phyloP scores from a whole-genome alignment of 2,888 invertebrate genomes.

The Athalia cordata region DNA sequence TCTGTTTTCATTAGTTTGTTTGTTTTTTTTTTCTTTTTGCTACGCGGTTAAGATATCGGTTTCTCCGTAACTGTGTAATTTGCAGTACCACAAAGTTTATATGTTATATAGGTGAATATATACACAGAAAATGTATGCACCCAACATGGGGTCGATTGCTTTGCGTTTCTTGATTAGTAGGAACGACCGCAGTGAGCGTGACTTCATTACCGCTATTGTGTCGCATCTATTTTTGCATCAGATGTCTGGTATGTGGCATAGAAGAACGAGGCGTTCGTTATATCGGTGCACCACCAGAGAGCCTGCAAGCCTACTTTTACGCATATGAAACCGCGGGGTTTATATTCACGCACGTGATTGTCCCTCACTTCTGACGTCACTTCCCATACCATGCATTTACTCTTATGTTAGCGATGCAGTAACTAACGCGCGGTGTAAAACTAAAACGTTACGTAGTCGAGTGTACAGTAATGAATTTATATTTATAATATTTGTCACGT shows the following conservation, averaged over 20 bases:
- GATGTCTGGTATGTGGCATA: not conserved
- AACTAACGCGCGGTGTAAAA: no score
- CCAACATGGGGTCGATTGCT: conserved; percentile 15
- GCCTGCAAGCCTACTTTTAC: no score
- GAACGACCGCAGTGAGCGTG: conserved; percentile 30
- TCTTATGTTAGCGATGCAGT: no score
- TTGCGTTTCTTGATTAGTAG: conserved; percentile 27
- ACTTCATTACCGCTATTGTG: conserved; percentile 42
- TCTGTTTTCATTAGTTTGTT: no score
- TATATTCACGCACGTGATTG: conserved; percentile 7
- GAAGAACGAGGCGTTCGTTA: not conserved
- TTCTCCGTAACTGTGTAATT: no score
- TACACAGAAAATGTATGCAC: not conserved
- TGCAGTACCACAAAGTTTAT: not conserved
- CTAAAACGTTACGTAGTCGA: not conserved
- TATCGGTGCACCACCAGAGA: not conserved
- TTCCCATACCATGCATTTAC: not conserved
- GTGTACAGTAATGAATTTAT: not conserved
- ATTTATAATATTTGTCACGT: conserved; percentile 30
- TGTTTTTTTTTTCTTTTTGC: no score
- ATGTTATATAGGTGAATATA: no score
- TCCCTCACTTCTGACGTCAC: conserved; percentile 14
- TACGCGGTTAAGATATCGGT: no score
- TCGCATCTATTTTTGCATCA: conserved; percentile 35
- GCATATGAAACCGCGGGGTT: not conserved